Percentiles rank a stretch among this genome's conserved stretches.
Conservation (phyloP, 30 jellyfish, hydroid and myxozoan genomes). For the Pseudorhiza aurosa region DNA sequence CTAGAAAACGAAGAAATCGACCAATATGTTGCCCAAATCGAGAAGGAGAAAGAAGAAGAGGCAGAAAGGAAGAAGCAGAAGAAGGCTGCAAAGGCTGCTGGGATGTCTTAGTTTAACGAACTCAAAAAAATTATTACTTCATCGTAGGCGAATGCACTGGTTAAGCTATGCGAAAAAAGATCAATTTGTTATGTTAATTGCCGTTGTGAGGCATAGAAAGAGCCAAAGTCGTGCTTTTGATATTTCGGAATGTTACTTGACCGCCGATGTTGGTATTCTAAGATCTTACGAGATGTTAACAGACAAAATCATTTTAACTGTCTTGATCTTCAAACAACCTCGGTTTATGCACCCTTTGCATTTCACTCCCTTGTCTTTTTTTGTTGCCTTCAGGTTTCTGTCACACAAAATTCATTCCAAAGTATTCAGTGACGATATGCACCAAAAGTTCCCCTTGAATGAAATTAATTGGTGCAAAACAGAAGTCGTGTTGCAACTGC, state of each 20-base stretch:
- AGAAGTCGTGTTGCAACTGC: too few relatives aligned
- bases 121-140: too few relatives aligned
- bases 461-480: too few relatives aligned
- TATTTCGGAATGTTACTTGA: too few relatives aligned
- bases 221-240: not conserved
- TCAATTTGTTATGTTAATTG: not conserved
- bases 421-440: too few relatives aligned
- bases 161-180: too few relatives aligned
- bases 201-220: not conserved
- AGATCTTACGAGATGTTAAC: not conserved
- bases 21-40: slow-evolving; percentile 79
- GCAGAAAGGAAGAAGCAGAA: slow-evolving; percentile 85
- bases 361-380: not conserved
- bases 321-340: not conserved
- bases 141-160: too few relatives aligned
- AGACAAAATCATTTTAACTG: not conserved
- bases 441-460: too few relatives aligned
- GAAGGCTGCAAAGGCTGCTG: slow-evolving; percentile 85
- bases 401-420: too few relatives aligned
- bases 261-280: too few relatives aligned
- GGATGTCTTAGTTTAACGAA: slow-evolving; percentile 1
- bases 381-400: too few relatives aligned
- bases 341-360: not conserved
- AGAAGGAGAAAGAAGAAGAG: slow-evolving; percentile 90
- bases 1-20: slow-evolving; percentile 86